Conservation (phyloP, 2,113 vertebrate species). For the Rostratula benghalensis region DNA sequence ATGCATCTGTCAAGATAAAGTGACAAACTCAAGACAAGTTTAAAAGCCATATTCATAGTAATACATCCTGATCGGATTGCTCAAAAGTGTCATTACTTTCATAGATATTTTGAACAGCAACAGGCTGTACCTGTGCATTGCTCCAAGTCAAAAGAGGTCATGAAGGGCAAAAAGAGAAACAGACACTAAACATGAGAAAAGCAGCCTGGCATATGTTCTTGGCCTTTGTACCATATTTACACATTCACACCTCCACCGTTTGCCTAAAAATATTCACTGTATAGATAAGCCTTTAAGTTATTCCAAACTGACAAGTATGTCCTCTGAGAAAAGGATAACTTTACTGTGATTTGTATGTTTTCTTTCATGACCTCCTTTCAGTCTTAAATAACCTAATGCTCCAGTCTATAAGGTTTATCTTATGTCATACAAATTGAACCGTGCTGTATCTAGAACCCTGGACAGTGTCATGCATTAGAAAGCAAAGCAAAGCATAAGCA, state of each 20-base stretch:
- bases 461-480: background rate
- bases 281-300: background rate
- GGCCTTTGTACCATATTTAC: background rate
- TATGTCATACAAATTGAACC: background rate
- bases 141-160: background rate
- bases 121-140: background rate
- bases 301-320: background rate
- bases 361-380: background rate
- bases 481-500: background rate
- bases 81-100: background rate
- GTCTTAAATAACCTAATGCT: background rate
- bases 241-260: background rate
- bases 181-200: background rate
- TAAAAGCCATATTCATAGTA: background rate
- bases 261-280: background rate
- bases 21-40: background rate
- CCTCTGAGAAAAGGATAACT: background rate
- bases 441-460: background rate
- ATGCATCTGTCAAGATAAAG: background rate
- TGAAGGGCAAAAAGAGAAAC: background rate
- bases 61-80: accelerated
- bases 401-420: accelerated
- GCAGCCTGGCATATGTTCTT: background rate
- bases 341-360: background rate
- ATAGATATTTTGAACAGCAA: background rate